Percentiles rank a stretch among this genome's conserved stretches.
phyloP scores from a whole-genome alignment of 2,888 invertebrate species.

The Elysia crispata region DNA sequence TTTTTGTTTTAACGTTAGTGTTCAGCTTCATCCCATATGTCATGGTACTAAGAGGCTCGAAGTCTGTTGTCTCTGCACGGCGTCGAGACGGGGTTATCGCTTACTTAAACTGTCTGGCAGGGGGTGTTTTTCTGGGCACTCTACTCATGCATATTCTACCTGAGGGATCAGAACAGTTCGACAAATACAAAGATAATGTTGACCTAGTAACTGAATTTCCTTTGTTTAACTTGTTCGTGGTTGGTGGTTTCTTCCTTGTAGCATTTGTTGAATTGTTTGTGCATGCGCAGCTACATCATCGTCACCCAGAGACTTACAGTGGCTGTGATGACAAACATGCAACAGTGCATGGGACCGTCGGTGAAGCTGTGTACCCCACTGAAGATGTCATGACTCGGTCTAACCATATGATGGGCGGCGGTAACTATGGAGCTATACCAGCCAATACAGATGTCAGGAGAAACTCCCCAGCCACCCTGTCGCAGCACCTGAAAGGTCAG shows the following conservation, averaged over 20 bases:
- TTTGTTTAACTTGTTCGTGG: conserved; percentile 69
- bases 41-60: conserved; percentile 34
- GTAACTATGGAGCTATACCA: not conserved
- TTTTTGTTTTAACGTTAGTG: conserved; percentile 41
- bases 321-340: not conserved
- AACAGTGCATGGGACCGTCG: not conserved
- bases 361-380: not conserved
- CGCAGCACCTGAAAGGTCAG: not conserved
- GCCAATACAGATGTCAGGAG: too few species aligned
- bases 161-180: conserved; percentile 67
- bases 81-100: conserved; percentile 29
- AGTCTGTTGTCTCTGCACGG: not conserved
- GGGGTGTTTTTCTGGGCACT: conserved; percentile 75
- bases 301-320: not conserved
- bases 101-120: conserved; percentile 66
- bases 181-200: conserved; percentile 55
- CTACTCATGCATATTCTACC: conserved; percentile 73
- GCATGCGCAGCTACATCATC: conserved; percentile 32
- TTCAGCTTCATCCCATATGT: conserved; percentile 45
- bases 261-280: conserved; percentile 63
- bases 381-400: not conserved
- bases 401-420: too few species aligned
- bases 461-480: too few species aligned
- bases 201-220: conserved; percentile 61
- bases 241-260: conserved; percentile 72